phyloP scores from a whole-genome alignment of 2,113 vertebrate genomes.

The Chloropsis hardwickii region DNA sequence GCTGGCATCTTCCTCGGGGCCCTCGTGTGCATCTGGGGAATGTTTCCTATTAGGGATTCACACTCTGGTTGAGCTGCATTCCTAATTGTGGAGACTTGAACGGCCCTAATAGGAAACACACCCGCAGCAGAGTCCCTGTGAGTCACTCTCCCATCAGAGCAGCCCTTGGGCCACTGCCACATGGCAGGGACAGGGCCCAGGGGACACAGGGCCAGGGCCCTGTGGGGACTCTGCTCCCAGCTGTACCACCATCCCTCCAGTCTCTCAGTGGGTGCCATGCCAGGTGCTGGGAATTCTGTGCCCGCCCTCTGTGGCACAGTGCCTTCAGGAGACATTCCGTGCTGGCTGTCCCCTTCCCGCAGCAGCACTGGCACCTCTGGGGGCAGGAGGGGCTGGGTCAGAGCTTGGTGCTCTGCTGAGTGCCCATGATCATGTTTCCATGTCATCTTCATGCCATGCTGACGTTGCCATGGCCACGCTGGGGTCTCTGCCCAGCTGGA shows the following conservation, averaged over 20 bases:
- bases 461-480: fast-evolving
- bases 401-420: neutral
- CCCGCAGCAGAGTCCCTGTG: constrained; percentile 12
- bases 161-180: neutral
- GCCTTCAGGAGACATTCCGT: fast-evolving
- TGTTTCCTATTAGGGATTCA: constrained; percentile 71
- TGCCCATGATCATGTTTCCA: fast-evolving
- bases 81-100: constrained; percentile 66
- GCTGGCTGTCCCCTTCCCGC: fast-evolving
- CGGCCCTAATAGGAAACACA: constrained; percentile 67
- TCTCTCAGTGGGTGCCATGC: fast-evolving
- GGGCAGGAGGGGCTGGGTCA: neutral
- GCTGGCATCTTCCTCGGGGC: constrained; percentile 52
- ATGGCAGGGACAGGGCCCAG: neutral
- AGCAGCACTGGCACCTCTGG: neutral
- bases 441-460: neutral
- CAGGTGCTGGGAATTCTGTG: fast-evolving
- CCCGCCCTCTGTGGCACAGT: fast-evolving
- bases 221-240: fast-evolving
- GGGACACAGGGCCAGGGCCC: neutral
- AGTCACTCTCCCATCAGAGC: constrained; percentile 35
- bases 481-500: neutral
- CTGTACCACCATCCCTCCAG: fast-evolving
- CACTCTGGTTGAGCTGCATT: constrained; percentile 68
- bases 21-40: constrained; percentile 20